Evolutionary conservation across 2,797 vertebrate genomes (phyloP).

Genomic region (Cuniculus paca): DNA sequence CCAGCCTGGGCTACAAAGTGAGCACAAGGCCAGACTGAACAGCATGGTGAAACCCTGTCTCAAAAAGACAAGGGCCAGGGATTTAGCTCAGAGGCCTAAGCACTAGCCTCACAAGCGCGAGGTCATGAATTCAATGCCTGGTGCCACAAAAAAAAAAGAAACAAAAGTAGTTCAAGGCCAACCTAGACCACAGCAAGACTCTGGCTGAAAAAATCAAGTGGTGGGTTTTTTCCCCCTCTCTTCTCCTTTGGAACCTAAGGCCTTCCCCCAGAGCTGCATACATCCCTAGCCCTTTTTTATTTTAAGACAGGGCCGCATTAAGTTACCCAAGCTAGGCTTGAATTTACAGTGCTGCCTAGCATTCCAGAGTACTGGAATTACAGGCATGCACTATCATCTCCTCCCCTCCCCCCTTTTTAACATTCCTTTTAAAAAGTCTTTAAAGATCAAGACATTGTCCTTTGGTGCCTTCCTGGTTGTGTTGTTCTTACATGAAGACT

Average conservation of each 20-base stretch:
- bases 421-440: conserved; percentile 42
- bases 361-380: background rate
- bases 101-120: too few relatives aligned
- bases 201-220: background rate
- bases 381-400: background rate
- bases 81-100: too few relatives aligned
- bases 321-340: background rate
- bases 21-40: too few relatives aligned
- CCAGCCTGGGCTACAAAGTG: too few relatives aligned
- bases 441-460: conserved; percentile 30
- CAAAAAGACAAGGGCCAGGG: too few relatives aligned
- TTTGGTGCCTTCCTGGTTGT: background rate
- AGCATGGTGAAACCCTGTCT: too few relatives aligned
- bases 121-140: too few relatives aligned
- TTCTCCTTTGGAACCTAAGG: background rate
- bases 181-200: background rate
- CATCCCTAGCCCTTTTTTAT: background rate
- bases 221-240: too few relatives aligned
- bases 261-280: background rate
- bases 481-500: conserved; percentile 18
- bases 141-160: too few relatives aligned
- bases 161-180: background rate
- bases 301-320: background rate
- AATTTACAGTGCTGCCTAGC: background rate
- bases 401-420: too few relatives aligned